Percentiles rank a stretch among this genome's conserved stretches.
These are phyloP conservation scores for Amazona vittata DNA, from an alignment of 2,113 vertebrate genomes.

Conservation along the genomic window DNA sequence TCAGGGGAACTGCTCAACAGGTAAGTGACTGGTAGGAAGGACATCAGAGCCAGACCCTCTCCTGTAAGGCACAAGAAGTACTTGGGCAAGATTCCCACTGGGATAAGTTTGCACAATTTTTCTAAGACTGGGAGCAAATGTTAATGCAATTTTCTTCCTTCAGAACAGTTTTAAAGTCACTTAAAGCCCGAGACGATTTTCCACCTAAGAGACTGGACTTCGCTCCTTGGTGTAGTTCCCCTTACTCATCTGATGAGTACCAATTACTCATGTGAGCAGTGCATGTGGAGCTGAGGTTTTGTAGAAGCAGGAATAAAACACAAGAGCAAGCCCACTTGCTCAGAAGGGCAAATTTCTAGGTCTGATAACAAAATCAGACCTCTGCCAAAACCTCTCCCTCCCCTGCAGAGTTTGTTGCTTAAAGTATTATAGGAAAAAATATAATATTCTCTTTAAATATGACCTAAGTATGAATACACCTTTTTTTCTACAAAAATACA, in stretches of 20 bases:
- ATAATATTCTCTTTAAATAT: not conserved
- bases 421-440: not conserved
- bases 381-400: not conserved
- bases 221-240: not conserved
- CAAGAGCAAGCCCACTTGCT: constrained; percentile 9
- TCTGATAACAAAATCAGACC: not conserved
- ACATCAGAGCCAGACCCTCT: not conserved
- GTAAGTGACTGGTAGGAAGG: not conserved
- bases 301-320: not conserved
- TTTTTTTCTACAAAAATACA: not conserved
- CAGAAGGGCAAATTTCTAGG: not conserved
- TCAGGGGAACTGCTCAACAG: not conserved
- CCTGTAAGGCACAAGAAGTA: not conserved
- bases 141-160: not conserved
- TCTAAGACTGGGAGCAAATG: not conserved
- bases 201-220: not conserved
- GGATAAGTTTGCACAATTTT: not conserved
- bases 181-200: not conserved
- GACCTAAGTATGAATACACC: not conserved
- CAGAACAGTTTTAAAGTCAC: not conserved
- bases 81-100: not conserved
- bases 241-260: not conserved
- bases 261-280: not conserved
- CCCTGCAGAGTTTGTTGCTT: not conserved
- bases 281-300: not conserved